These are phyloP conservation scores for Saturnia japonica DNA, from an alignment of 2,888 invertebrate species.

Conservation along the genomic window DNA sequence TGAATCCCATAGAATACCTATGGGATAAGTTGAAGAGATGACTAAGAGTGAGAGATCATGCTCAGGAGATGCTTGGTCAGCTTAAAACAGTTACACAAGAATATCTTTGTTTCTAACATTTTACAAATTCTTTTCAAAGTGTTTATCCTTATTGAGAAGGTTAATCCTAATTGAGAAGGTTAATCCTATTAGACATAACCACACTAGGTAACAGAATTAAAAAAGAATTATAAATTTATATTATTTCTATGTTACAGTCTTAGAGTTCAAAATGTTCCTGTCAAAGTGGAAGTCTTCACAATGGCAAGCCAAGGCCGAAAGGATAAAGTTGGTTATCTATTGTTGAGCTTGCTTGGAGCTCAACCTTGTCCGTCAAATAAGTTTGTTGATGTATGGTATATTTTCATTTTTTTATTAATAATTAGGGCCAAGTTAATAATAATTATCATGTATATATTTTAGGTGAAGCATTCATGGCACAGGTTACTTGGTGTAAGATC, in stretches of 20 bases:
- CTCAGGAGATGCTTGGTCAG: too few relatives aligned
- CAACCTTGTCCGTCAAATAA: conserved; percentile 83
- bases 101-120: too few relatives aligned
- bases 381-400: conserved; percentile 61
- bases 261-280: conserved; percentile 86
- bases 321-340: conserved; percentile 85
- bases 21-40: too few relatives aligned
- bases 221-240: background rate
- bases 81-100: too few relatives aligned
- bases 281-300: conserved; percentile 86
- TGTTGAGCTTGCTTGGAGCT: conserved; percentile 86
- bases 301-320: conserved; percentile 78
- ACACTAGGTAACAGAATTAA: too few relatives aligned
- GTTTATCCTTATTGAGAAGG: too few relatives aligned
- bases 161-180: too few relatives aligned
- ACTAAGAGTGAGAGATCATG: too few relatives aligned
- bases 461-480: conserved; percentile 83
- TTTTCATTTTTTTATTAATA: background rate
- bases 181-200: too few relatives aligned
- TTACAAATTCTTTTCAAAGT: too few relatives aligned
- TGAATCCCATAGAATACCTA: too few relatives aligned
- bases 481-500: conserved; percentile 82
- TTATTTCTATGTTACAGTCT: conserved; percentile 75
- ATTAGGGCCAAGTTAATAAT: background rate
- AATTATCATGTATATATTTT: conserved; percentile 28